These are phyloP conservation scores for Xenus cinereus DNA, from an alignment of 2,113 vertebrate species.

Conservation along the genomic window DNA sequence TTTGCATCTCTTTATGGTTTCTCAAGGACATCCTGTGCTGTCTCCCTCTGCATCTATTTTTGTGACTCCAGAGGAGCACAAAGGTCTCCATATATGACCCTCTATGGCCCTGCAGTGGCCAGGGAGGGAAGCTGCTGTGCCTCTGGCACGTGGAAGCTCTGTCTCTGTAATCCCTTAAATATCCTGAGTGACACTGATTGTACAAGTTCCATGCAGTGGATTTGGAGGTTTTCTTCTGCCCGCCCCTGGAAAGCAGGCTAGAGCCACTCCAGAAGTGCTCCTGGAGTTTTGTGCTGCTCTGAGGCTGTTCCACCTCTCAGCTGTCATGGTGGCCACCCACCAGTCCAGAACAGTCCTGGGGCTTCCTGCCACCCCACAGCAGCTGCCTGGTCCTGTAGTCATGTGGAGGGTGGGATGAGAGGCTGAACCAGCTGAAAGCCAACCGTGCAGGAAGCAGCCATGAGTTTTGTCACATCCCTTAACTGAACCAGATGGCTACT, in stretches of 20 bases:
- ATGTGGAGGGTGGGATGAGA: fast-evolving
- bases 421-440: not conserved
- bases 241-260: not conserved
- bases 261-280: not conserved
- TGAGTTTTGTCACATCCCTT: not conserved
- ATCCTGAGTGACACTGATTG: not conserved
- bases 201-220: not conserved
- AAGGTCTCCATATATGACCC: not conserved
- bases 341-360: not conserved
- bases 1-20: not conserved
- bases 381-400: not conserved
- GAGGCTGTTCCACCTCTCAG: not conserved
- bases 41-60: not conserved
- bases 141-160: not conserved
- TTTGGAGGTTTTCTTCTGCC: not conserved
- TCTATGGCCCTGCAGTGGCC: not conserved
- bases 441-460: not conserved
- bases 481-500: too few species aligned
- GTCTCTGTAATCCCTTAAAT: not conserved
- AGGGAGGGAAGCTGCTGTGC: not conserved
- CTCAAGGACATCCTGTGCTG: not conserved
- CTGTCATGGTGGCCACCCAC: not conserved
- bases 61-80: not conserved
- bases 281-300: not conserved
- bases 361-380: not conserved